A percentile compares a stretch with the other conserved stretches of the same genome.
These are phyloP conservation scores for Strongylocentrotus purpuratus DNA, from an alignment of 35 echinoderm and acorn worm genomes.

Conservation along the genomic window DNA sequence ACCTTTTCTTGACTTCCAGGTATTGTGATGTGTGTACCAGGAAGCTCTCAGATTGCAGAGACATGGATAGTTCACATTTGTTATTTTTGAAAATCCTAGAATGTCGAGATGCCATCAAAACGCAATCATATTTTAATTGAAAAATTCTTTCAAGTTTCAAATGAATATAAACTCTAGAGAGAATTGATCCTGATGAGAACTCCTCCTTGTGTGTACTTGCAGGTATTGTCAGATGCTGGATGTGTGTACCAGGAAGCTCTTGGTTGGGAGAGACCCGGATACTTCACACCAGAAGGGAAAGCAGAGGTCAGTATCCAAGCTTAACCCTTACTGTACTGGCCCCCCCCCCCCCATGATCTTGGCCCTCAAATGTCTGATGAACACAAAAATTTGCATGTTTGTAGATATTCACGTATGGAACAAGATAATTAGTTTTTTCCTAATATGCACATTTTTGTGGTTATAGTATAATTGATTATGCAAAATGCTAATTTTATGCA, in stretches of 20 bases:
- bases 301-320: conserved; percentile 66
- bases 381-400: too few species aligned
- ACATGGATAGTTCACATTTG: not conserved
- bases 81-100: not conserved
- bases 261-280: conserved; percentile 95
- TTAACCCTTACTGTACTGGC: too few species aligned
- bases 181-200: not conserved
- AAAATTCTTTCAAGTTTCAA: not conserved
- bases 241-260: conserved; percentile 90
- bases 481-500: too few species aligned
- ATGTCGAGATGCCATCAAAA: not conserved
- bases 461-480: too few species aligned
- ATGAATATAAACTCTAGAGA: not conserved
- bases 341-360: too few species aligned
- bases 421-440: too few species aligned
- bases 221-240: conserved; percentile 89
- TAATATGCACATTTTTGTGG: too few species aligned
- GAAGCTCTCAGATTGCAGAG: not conserved
- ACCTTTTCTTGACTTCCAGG: too few species aligned
- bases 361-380: too few species aligned
- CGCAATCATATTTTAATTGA: not conserved
- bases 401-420: too few species aligned
- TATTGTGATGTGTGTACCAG: not conserved
- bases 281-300: conserved; percentile 67
- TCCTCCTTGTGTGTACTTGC: conserved; percentile 53